Percentiles rank a stretch among this genome's conserved stretches.
Conservation (phyloP, 2,113 vertebrate species). For the Oreochromis spilurus region DNA sequence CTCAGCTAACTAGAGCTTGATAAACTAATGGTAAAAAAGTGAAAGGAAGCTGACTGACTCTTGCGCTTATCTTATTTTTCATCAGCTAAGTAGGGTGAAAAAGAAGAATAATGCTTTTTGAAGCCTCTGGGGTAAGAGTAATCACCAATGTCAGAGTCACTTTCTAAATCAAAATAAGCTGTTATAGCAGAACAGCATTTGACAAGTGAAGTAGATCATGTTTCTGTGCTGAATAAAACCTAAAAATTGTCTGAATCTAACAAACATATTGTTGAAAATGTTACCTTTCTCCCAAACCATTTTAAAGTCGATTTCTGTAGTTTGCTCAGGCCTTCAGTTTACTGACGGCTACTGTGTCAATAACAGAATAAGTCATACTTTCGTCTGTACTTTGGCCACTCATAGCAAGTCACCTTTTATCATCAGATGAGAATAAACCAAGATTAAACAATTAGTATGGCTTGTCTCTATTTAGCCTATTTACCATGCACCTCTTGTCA, state of each 20-base stretch:
- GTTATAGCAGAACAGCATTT: fast-evolving
- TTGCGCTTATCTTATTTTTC: neutral
- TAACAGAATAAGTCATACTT: neutral
- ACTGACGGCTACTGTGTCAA: fast-evolving
- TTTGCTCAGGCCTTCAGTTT: neutral
- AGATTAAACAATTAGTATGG: neutral
- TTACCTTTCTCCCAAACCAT: neutral
- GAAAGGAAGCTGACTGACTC: neutral
- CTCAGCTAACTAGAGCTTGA: neutral
- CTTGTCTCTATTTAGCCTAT: neutral
- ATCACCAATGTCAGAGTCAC: neutral
- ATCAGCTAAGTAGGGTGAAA: neutral
- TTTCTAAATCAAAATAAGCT: neutral
- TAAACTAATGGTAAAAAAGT: neutral
- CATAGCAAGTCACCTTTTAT: fast-evolving
- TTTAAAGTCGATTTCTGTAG: neutral
- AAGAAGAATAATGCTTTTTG: fast-evolving
- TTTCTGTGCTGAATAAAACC: neutral
- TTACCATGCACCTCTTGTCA: fast-evolving
- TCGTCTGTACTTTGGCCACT: neutral
- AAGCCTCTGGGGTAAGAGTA: neutral
- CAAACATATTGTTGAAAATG: neutral
- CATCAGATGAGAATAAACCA: neutral
- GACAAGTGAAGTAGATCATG: neutral
- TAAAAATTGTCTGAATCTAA: neutral